Conservation (phyloP, 2,888 invertebrate genomes). For the Mimachlamys varia region DNA sequence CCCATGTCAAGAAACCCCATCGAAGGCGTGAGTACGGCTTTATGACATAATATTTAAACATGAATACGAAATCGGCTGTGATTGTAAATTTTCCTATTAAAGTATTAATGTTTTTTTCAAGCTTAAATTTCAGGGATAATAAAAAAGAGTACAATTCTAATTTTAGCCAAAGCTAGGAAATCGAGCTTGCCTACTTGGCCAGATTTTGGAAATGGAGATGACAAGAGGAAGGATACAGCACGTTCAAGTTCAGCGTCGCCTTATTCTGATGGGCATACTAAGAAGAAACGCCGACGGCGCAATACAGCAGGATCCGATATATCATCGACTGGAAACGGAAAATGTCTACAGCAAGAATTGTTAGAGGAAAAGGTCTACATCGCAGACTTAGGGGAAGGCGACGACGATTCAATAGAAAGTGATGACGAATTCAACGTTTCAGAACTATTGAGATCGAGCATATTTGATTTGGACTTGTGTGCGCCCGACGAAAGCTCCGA, state of each 20-base stretch:
- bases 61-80: no score
- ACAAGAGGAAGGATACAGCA: background rate
- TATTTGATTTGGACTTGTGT: background rate
- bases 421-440: background rate
- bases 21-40: background rate
- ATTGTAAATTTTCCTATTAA: no score
- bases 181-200: background rate
- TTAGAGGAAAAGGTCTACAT: background rate
- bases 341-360: background rate
- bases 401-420: background rate
- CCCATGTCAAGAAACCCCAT: background rate
- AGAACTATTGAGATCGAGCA: background rate
- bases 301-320: slow-evolving; percentile 12
- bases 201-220: background rate
- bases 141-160: background rate
- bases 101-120: no score
- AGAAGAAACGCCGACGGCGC: background rate
- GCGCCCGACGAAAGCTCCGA: background rate
- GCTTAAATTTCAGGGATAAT: no score
- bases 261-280: background rate
- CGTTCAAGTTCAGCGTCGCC: slow-evolving; percentile 5
- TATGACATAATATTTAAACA: background rate
- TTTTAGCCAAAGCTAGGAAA: background rate
- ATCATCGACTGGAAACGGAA: background rate
- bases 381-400: background rate